Conservation (phyloP, 2,888 invertebrate genomes). For the Phengaris alcon region DNA sequence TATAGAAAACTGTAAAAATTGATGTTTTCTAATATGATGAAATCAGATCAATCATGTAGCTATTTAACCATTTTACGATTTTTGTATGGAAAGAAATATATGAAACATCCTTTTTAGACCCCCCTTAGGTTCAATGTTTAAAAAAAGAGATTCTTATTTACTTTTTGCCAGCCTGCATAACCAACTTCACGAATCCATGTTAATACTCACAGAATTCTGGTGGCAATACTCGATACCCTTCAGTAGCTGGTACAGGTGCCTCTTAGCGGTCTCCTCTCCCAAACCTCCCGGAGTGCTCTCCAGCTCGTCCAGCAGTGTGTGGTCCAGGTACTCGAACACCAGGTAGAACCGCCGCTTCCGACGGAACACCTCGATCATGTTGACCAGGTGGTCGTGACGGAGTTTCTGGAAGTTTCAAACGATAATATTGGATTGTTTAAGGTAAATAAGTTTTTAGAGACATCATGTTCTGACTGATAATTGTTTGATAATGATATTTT, state of each 20-base stretch:
- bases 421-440: no score
- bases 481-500: no score
- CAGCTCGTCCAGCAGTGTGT: slow-evolving; percentile 90
- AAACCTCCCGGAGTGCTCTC: slow-evolving; percentile 86
- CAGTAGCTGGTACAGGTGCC: slow-evolving; percentile 89
- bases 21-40: no score
- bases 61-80: no score
- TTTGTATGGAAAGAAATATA: no score
- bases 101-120: no score
- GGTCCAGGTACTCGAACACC: slow-evolving; percentile 93
- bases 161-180: not conserved
- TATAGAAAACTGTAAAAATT: no score
- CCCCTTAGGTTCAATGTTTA: no score
- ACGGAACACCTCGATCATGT: slow-evolving; percentile 92
- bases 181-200: not conserved
- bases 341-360: slow-evolving; percentile 90
- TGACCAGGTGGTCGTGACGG: slow-evolving; percentile 92
- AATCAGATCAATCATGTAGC: no score
- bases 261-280: slow-evolving; percentile 85
- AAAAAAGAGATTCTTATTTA: no score
- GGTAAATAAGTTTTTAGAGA: no score
- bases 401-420: slow-evolving; percentile 81
- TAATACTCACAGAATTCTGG: slow-evolving; percentile 84
- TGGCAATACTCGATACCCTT: slow-evolving; percentile 91
- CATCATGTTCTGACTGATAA: no score